Percentiles rank a stretch among this genome's conserved stretches.
These are phyloP conservation scores for Lissocephala sabroskyi DNA, from an alignment of 2,888 invertebrate genomes.

Conservation along the genomic window DNA sequence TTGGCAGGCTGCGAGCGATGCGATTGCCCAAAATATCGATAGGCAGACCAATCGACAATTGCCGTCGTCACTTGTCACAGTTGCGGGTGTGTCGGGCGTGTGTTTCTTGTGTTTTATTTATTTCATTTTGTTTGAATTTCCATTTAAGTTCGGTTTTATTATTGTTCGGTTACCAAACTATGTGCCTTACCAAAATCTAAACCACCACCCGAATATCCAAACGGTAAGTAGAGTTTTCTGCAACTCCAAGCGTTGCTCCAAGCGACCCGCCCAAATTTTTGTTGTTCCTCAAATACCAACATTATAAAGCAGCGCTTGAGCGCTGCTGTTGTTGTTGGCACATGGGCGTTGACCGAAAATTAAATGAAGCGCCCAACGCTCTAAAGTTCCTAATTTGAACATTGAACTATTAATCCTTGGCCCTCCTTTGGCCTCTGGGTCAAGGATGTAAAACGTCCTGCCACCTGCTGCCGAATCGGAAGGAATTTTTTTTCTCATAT, in stretches of 20 bases:
- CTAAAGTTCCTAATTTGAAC: too few species aligned
- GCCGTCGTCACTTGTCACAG: conserved; percentile 32
- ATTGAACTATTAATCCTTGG: too few species aligned
- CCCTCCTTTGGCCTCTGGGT: too few species aligned
- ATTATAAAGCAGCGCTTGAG: conserved; percentile 39
- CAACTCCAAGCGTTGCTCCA: background rate
- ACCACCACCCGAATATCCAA: conserved; percentile 8
- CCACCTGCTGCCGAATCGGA: conserved; percentile 53
- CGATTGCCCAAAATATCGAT: too few species aligned
- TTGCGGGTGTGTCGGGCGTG: conserved; percentile 40
- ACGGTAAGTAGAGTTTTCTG: conserved; percentile 29
- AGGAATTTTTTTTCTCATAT: conserved; percentile 10
- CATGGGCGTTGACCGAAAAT: conserved; percentile 67
- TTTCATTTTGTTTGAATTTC: conserved; percentile 38
- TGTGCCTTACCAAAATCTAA: conserved; percentile 22
- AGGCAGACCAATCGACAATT: too few species aligned
- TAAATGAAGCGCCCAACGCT: background rate
- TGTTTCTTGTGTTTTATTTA: conserved; percentile 40
- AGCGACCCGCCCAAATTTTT: conserved; percentile 52
- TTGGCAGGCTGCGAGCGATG: too few species aligned
- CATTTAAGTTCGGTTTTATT: conserved; percentile 43
- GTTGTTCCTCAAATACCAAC: conserved; percentile 48
- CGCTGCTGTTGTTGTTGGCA: conserved; percentile 40
- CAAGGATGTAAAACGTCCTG: too few species aligned
- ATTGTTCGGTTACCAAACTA: conserved; percentile 33